Percentiles rank a stretch among this genome's conserved stretches.
phyloP scores from a whole-genome alignment of 2,888 invertebrate species.

The Criorhina ranunculi region DNA sequence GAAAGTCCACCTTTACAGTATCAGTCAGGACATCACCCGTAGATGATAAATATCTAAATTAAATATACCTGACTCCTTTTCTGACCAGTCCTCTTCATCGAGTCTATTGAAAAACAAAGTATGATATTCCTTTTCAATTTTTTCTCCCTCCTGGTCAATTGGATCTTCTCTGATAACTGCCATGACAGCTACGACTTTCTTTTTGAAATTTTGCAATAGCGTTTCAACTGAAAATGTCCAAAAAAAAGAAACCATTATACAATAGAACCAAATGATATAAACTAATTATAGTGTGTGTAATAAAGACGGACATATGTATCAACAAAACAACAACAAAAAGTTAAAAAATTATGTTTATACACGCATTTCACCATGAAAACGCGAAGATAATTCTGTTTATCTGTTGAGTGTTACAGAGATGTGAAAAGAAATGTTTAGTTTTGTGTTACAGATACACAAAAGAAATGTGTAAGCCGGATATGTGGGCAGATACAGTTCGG shows the following conservation, averaged over 20 bases:
- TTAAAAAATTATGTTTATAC: conserved; percentile 26
- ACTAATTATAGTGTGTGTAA: neutral
- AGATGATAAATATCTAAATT: no score
- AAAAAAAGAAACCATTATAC: neutral
- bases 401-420: neutral
- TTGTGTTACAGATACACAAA: neutral
- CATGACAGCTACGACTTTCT: conserved; percentile 80
- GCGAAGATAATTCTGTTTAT: conserved; percentile 26
- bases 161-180: conserved; percentile 78
- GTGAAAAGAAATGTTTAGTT: conserved; percentile 24
- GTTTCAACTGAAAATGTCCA: conserved; percentile 78
- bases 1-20: no score
- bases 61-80: conserved; percentile 57
- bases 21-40: no score
- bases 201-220: conserved; percentile 80
- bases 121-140: conserved; percentile 79
- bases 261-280: neutral
- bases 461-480: conserved; percentile 34
- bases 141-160: conserved; percentile 58
- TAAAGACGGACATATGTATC: neutral
- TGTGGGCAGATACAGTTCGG: conserved; percentile 3
- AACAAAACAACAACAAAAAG: neutral
- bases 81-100: conserved; percentile 66
- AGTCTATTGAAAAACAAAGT: conserved; percentile 77
- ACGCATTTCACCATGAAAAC: conserved; percentile 40